These are phyloP conservation scores for Ascidia mentula DNA, from an alignment of 23 tunicate genomes.

Conservation along the genomic window DNA sequence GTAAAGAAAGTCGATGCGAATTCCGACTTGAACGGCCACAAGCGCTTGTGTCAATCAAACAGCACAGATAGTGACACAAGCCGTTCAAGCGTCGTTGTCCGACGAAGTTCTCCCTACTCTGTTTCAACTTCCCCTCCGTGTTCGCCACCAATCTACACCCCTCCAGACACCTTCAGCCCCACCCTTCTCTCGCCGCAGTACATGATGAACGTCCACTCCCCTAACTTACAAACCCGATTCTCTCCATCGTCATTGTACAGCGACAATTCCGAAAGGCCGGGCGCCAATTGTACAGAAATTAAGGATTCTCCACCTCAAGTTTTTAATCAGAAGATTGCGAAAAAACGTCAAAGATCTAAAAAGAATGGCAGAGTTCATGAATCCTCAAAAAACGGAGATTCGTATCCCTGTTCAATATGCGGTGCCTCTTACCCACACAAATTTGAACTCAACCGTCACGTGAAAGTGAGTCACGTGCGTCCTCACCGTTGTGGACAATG, in stretches of 20 bases:
- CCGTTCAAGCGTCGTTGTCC: not conserved
- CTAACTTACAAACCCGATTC: not conserved
- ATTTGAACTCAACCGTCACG: slow-evolving; percentile 89
- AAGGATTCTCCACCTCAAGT: not conserved
- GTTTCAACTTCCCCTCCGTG: slow-evolving; percentile 6
- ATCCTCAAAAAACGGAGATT: slow-evolving; percentile 17
- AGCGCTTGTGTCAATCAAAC: not conserved
- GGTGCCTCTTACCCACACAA: slow-evolving; percentile 85
- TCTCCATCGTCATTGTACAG: not conserved
- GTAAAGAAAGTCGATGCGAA: not conserved
- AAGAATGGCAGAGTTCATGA: not conserved
- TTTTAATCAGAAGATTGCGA: not conserved
- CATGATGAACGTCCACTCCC: not conserved
- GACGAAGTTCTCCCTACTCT: not conserved
- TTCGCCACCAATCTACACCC: not conserved
- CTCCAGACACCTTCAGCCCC: not conserved
- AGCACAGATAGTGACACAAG: not conserved
- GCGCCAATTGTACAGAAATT: not conserved
- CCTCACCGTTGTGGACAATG: slow-evolving; percentile 89
- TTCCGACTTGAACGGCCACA: not conserved
- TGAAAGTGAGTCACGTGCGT: slow-evolving; percentile 93
- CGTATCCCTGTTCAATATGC: slow-evolving; percentile 65
- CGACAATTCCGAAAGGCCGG: not conserved
- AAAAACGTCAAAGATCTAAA: slow-evolving; percentile 14
- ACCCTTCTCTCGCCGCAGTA: not conserved